Conservation (phyloP, 2,113 vertebrate genomes). For the Columbina picui region DNA sequence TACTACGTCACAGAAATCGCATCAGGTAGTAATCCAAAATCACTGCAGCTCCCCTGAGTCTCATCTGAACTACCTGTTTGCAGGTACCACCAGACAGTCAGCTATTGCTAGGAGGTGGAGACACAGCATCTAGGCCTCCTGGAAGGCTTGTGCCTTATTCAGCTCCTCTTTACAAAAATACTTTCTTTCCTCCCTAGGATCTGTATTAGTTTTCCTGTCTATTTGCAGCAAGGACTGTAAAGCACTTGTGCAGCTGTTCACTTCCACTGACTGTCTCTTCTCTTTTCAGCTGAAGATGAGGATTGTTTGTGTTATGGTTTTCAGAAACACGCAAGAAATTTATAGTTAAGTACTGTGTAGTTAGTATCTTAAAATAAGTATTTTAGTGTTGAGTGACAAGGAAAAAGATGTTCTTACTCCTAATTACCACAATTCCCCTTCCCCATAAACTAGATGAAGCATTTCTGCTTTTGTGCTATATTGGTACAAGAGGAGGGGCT, state of each 20-base stretch:
- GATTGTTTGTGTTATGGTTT: not conserved
- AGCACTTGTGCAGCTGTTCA: not conserved
- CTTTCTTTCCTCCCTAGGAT: not conserved
- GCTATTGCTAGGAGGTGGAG: not conserved
- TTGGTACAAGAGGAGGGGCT: not conserved
- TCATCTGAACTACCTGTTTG: not conserved
- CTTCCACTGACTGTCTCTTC: not conserved
- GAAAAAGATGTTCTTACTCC: not conserved
- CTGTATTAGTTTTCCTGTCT: not conserved
- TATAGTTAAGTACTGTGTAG: not conserved
- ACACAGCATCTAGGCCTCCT: not conserved
- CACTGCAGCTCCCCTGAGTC: not conserved
- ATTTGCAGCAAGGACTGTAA: not conserved
- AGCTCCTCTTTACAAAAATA: not conserved
- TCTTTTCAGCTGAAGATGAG: conserved; percentile 7
- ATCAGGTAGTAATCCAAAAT: not conserved
- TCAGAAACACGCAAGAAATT: conserved; percentile 9
- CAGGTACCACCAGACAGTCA: not conserved
- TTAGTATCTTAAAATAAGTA: conserved; percentile 10
- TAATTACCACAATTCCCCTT: not conserved
- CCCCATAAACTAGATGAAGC: not conserved
- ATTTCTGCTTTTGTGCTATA: conserved; percentile 9
- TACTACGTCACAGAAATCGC: not conserved
- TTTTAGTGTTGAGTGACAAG: not conserved
- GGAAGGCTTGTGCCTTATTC: not conserved